Base-by-base conservation (phyloP, 2,797 vertebrate genomes). In the Karalla daura region DNA sequence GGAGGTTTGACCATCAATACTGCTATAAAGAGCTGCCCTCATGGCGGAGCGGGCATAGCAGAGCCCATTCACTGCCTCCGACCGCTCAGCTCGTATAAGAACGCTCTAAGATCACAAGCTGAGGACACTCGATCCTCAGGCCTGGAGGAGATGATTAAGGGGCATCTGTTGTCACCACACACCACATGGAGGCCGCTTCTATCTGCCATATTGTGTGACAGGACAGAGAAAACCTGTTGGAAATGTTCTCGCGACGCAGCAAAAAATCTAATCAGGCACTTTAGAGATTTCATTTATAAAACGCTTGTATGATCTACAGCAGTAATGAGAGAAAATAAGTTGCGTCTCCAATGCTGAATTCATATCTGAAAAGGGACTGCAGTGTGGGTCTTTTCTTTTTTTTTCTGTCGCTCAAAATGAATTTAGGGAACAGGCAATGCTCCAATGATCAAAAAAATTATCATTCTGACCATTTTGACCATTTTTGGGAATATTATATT, bases 131-230 rank as follows among this genome's bases (percentile, higher is more conserved):
- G 41, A 46, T 36, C 39, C 27, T 68, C 17, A 25, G 49, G 24
- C 40, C 23, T 4, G 15, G 50, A 53, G 62, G 32, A 55, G 55
- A 70, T 66, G 55, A 62, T 62, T 45, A 30, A 59, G 32, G 40
- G 24, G 25, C 55, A 33, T 56, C 45, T 54, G 43, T 35, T 18
- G 40, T 59, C 17, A 41, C 5, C 46, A 25, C 46, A 60, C 49
- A 39, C 32, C 67, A 46, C 54, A 69, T 21, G n/a, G 15, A 32
- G 30, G 30, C 20, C 1, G 4, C 17, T 41, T 43, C 47, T 30
- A 36, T 14, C 40, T 44, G 28, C 4, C 45, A 33, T 23, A 20
- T 33, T 54, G 46, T 32, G 46, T 50, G 41, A 39, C 23, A 60
- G 30, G 18, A 39, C 37, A 43, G 23, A 41, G 15, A 52, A 61